Base-by-base conservation (phyloP, 2,888 invertebrate species). In the Agonopterix arenella region DNA sequence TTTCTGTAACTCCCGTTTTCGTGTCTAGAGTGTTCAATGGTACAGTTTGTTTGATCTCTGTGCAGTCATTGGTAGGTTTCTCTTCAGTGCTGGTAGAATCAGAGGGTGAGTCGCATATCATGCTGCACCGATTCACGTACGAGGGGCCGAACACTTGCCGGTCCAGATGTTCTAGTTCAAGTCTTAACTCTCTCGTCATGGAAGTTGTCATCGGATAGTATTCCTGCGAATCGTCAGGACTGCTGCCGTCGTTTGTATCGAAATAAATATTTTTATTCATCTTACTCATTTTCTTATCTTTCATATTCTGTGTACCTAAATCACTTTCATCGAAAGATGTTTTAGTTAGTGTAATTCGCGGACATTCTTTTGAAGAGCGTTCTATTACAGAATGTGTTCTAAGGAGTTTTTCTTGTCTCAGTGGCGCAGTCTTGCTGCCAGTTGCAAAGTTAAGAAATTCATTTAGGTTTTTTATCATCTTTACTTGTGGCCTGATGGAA, bases 121-220 rank as follows among this genome's bases (percentile, higher is more conserved):
- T 71, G 56, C 81, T 82, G 56, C 83, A 78, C 44, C 84, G 63
- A 55, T 77, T 80, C 36, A 82, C 64, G 58, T 86, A 88, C 1
- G 85, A 80, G 10, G 73, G 73, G 0, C 95, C 96, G 68, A 96
- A 96, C 4, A 96, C 94, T 78, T 95, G 96, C 8, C 96, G 90
- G 78, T 96, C 96, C 61, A 96, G 84, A 72, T 95, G 96, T 68
- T 96, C 96, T 56, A 96, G 76, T 75, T 96, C 96, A 46, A 96
- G 89, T 62, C 94, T 91, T 63, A 96, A 80, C 73, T 96, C 96
- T 63, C 95, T 91, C 0, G 96, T 96, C 88, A 96, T 95, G 2
- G 96, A 95, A 4, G 95, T 96, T 0, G 95, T 95, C 93, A 97
- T 94, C 2, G 96, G 96, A 69, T 94, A 95, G 73, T 96, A 96